Percentiles rank a stretch among this genome's conserved stretches.
phyloP scores from a whole-genome alignment of 2,797 vertebrate genomes.

The Microhierax caerulescens region DNA sequence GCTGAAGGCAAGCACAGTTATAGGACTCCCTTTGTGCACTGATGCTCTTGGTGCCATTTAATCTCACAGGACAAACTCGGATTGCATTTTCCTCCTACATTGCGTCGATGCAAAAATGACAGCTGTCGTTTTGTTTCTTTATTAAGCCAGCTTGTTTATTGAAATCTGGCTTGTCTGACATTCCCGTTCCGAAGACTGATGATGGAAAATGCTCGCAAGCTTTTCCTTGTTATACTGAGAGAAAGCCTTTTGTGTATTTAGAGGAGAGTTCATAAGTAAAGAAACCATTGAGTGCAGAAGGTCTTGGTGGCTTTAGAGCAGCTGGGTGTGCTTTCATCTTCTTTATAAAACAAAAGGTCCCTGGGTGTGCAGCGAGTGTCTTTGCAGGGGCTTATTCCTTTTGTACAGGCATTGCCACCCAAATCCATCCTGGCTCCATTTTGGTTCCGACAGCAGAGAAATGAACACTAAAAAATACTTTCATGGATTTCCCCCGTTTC shows the following conservation, averaged over 20 bases:
- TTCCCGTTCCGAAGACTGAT: background rate
- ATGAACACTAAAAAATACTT: background rate
- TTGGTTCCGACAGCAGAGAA: background rate
- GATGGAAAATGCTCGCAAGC: background rate
- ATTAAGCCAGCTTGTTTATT: background rate
- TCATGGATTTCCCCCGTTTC: background rate
- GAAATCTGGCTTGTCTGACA: background rate
- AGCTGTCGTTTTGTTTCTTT: background rate
- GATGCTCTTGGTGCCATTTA: background rate
- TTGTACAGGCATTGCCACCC: background rate
- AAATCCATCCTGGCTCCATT: background rate
- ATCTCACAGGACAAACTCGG: background rate
- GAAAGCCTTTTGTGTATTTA: background rate
- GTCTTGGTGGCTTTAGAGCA: background rate
- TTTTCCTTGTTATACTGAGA: background rate
- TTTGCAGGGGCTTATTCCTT: background rate
- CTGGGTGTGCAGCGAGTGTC: background rate
- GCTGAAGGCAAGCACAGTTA: background rate
- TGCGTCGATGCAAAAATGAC: background rate
- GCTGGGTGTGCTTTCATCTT: background rate
- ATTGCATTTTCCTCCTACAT: fast-evolving
- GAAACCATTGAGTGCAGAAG: background rate
- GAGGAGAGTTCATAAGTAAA: background rate
- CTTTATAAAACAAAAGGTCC: background rate
- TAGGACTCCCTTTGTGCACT: fast-evolving